Base-by-base conservation (phyloP, 1,140 invertebrate species). In the Rhopalosiphum maidis region DNA sequence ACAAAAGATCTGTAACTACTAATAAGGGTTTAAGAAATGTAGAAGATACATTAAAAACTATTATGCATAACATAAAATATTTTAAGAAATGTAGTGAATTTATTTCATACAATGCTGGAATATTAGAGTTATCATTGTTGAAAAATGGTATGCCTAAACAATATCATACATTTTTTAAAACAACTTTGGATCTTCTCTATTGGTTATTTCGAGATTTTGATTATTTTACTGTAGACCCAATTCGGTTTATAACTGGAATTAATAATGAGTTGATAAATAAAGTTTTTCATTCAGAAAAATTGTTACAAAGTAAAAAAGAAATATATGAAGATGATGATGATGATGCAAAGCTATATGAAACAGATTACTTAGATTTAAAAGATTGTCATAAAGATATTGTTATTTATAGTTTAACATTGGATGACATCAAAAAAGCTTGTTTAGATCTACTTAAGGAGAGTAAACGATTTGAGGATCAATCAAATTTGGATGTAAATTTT, bases 121-220 rank as follows among this genome's bases (percentile, higher is more conserved):
- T 92, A 54, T 41, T 92, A 85, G 91, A 92, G 6, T n/a, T 92
- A 51, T 82, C 91, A 82, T 85, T 92, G 46, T 25, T 92, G 9
- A 92, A 92, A 92, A 92, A 92, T 37, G 77, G 46, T 41, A 92
- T 92, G 46, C 91, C 91, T 37, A n/a, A 37, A 51, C 23, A 23
- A 23, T 92, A 92, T 83, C 77, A 92, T 83, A n/a, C 1, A 54
- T 11, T 54, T 46, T 92, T 92, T 25, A 48, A 51, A 51, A 92
- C 46, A 23, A 51, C 91, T 85, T 85, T 83, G 5, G 91, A 92
- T 92, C 68, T 92, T 25, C 77, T 92, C 1, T 92, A 46, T 25
- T 92, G 91, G 91, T 83, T 92, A 11, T 92, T 92, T 92, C 43
- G 85, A 54, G 91, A 92, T 83, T 51, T 41, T 83, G 51, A 77